Evolutionary conservation across 2,113 vertebrate species (phyloP).

Genomic region (Saguinus midas): DNA sequence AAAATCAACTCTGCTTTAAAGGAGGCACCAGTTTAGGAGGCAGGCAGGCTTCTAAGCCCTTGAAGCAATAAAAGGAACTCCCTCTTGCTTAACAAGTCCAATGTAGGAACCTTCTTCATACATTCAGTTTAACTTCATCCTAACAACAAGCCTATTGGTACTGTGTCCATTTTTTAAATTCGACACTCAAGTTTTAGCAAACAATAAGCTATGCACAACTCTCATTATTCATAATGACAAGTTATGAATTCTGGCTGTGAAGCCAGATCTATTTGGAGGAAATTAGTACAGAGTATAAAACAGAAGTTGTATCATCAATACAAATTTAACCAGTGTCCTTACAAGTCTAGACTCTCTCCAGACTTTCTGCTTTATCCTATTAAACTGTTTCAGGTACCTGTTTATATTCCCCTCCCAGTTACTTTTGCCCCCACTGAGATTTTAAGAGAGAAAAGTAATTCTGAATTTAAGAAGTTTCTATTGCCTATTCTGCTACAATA

Average conservation of each 20-base stretch:
- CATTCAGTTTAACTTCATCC: constrained; percentile 7
- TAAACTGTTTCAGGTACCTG: not conserved
- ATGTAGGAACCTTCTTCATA: not conserved
- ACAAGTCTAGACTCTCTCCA: not conserved
- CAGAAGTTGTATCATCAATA: not conserved
- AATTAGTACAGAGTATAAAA: not conserved
- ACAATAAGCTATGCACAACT: not conserved
- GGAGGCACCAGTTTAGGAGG: not conserved
- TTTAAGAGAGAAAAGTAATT: not conserved
- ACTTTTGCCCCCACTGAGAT: not conserved
- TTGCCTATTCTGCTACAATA: not conserved
- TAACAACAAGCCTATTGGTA: not conserved
- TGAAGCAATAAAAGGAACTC: not conserved
- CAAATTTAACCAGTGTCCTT: not conserved
- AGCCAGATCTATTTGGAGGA: not conserved
- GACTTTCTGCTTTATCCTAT: not conserved
- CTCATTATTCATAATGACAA: not conserved
- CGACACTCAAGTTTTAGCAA: not conserved
- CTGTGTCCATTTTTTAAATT: not conserved
- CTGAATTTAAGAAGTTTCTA: not conserved
- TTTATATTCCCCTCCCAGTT: not conserved
- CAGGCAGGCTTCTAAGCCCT: not conserved
- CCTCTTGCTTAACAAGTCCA: not conserved
- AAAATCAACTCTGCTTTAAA: not conserved
- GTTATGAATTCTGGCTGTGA: not conserved